Evolutionary conservation across 1,140 invertebrate species (phyloP).

Genomic region (Zaprionus nigranus): DNA sequence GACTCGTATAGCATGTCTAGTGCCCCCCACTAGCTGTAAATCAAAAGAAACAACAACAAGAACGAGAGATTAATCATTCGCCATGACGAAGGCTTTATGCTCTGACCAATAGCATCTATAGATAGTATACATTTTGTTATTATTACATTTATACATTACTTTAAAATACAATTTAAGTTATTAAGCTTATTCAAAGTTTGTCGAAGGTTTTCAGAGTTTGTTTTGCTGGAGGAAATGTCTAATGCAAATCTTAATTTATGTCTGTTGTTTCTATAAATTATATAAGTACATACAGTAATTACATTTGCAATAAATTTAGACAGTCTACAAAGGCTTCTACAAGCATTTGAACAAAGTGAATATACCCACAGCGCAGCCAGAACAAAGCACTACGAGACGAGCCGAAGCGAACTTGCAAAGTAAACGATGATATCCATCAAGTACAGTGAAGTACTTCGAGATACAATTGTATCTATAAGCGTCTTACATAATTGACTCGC

Average conservation of each 20-base stretch:
- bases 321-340: background rate
- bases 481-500: conserved; percentile 34
- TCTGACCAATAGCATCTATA: background rate
- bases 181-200: background rate
- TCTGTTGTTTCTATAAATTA: background rate
- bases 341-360: background rate
- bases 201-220: background rate
- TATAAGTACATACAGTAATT: background rate
- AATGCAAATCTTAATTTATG: too few relatives aligned
- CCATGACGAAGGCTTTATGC: conserved; percentile 1
- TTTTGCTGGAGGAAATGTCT: too few relatives aligned
- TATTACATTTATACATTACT: too few relatives aligned
- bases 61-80: conserved; percentile 3
- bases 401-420: conserved; percentile 5
- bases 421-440: conserved; percentile 62
- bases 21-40: conserved; percentile 59
- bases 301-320: background rate
- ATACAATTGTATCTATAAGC: conserved; percentile 57
- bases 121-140: background rate
- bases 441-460: conserved; percentile 31
- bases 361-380: background rate
- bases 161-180: background rate
- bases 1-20: conserved; percentile 48
- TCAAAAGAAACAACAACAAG: conserved; percentile 46
- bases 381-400: background rate